Percentiles rank a stretch among this genome's conserved stretches.
Conservation (phyloP, 2,797 vertebrate genomes). For the Platyrinchus mystaceus region DNA sequence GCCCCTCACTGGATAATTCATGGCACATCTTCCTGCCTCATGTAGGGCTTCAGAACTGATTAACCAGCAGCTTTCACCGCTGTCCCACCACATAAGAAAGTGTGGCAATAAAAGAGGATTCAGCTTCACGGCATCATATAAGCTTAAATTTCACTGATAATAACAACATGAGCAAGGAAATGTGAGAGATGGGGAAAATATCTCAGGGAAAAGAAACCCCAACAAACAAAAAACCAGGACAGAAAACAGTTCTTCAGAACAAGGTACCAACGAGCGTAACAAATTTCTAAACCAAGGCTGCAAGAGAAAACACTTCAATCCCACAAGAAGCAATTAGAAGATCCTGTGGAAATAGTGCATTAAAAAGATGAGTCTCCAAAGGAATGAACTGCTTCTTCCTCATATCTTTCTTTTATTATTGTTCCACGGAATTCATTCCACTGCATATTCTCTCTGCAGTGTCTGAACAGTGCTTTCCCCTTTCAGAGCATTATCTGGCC, state of each 20-base stretch:
- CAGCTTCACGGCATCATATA: neutral
- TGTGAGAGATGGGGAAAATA: conserved; percentile 11
- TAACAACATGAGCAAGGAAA: neutral
- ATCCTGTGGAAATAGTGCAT: conserved; percentile 47
- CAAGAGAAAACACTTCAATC: conserved; percentile 34
- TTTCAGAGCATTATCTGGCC: conserved; percentile 23
- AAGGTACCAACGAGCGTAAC: neutral
- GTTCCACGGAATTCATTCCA: neutral
- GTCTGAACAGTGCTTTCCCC: neutral
- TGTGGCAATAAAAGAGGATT: neutral
- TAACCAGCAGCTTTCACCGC: neutral
- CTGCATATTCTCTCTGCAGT: neutral
- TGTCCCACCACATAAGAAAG: neutral
- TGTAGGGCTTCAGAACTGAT: neutral
- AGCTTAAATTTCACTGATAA: conserved; percentile 18
- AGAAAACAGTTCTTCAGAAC: conserved; percentile 4
- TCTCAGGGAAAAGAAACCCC: neutral
- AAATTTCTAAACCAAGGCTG: neutral
- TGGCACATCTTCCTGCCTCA: neutral
- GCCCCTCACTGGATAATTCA: conserved; percentile 1
- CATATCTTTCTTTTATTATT: neutral
- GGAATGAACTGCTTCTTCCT: neutral
- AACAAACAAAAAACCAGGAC: neutral
- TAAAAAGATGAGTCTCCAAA: conserved; percentile 58
- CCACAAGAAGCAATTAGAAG: conserved; percentile 64